Conservation (phyloP, 2,797 vertebrate species). For the Phrynocephalus vlangalii region DNA sequence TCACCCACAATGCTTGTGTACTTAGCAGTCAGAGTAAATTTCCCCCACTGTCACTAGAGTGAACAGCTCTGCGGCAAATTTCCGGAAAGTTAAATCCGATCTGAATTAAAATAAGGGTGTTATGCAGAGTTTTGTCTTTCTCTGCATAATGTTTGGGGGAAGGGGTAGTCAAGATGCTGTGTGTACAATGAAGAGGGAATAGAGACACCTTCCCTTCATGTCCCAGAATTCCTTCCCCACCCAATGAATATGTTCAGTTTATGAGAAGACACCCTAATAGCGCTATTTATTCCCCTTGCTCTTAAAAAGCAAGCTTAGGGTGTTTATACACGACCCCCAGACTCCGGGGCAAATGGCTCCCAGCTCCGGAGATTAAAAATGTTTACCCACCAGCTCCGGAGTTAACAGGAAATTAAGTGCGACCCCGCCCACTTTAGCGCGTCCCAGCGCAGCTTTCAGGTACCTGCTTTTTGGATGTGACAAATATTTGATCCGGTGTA, state of each 20-base stretch:
- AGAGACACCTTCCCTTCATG: neutral
- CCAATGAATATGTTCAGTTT: neutral
- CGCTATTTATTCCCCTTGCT: neutral
- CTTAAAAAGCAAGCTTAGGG: neutral
- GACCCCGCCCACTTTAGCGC: too few species aligned
- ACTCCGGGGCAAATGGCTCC: too few species aligned
- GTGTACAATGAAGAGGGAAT: neutral
- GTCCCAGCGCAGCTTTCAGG: too few species aligned
- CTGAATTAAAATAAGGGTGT: conserved; percentile 40
- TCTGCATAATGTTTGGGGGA: conserved; percentile 14
- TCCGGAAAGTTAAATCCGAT: conserved; percentile 20
- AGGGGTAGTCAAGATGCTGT: neutral
- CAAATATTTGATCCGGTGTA: too few species aligned
- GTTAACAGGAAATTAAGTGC: too few species aligned
- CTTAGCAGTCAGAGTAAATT: conserved; percentile 26
- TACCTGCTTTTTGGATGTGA: too few species aligned
- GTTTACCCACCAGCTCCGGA: too few species aligned
- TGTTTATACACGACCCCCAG: too few species aligned
- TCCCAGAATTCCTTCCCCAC: neutral
- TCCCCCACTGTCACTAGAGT: conserved; percentile 14
- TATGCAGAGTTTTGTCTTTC: neutral
- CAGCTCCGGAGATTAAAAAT: too few species aligned
- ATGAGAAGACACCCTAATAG: neutral
- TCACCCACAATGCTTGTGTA: conserved; percentile 1
- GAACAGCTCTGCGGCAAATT: conserved; percentile 25